A percentile compares a stretch with the other conserved stretches of the same genome.
Evolutionary conservation across 2,113 vertebrate genomes (phyloP).

Genomic region (Eulemur rufifrons): DNA sequence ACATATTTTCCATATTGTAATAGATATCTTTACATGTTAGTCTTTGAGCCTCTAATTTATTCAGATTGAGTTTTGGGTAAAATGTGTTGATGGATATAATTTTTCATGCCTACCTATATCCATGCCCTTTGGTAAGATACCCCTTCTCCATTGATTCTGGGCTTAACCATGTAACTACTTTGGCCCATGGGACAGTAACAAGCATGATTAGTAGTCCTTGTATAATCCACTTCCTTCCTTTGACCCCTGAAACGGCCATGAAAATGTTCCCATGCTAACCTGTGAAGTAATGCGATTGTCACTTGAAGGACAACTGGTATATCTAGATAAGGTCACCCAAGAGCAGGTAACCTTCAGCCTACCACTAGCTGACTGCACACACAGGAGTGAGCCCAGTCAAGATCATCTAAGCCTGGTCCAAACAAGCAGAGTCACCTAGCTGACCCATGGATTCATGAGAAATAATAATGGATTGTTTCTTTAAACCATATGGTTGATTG

Average conservation of each 20-base stretch:
- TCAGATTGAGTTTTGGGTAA: neutral
- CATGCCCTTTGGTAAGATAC: neutral
- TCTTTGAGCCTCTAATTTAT: neutral
- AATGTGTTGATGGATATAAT: neutral
- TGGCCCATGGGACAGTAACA: neutral
- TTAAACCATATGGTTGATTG: neutral
- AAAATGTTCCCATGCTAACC: neutral
- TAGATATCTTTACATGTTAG: neutral
- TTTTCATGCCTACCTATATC: neutral
- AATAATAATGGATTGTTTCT: neutral
- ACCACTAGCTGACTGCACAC: neutral
- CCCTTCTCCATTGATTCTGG: neutral
- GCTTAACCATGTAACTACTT: neutral
- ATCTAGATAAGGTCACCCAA: neutral
- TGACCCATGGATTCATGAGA: neutral
- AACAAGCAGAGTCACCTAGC: neutral
- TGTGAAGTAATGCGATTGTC: neutral
- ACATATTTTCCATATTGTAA: neutral
- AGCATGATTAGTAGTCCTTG: neutral
- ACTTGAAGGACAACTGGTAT: neutral
- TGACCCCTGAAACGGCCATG: neutral
- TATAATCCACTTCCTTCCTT: neutral
- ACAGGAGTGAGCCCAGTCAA: fast-evolving
- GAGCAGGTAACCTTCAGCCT: neutral
- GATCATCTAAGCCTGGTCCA: neutral